These are phyloP conservation scores for Tachuris rubrigastra DNA, from an alignment of 2,113 vertebrate species.

Conservation along the genomic window DNA sequence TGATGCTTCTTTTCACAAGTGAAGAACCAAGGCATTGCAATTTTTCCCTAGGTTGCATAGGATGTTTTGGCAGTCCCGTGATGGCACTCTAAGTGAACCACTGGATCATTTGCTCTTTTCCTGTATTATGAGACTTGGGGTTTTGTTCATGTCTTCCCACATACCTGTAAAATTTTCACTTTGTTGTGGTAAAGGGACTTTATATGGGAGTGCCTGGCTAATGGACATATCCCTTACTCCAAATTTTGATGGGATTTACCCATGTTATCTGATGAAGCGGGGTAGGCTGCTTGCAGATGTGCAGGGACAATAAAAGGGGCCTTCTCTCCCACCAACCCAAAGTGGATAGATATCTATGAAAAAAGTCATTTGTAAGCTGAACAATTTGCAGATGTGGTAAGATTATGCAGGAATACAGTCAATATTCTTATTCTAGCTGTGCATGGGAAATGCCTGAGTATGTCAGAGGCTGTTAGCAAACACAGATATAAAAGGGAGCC, in stretches of 20 bases:
- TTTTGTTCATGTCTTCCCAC: background rate
- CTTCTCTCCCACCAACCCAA: background rate
- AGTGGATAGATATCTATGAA: background rate
- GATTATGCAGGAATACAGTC: background rate
- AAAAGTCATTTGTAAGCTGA: background rate
- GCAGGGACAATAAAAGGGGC: background rate
- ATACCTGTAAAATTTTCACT: background rate
- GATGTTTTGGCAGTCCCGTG: background rate
- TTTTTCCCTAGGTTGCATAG: background rate
- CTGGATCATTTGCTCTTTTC: background rate
- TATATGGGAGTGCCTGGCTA: background rate
- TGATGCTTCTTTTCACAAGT: background rate
- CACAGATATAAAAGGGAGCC: background rate
- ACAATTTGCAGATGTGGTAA: background rate
- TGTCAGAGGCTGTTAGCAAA: background rate
- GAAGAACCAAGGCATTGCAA: background rate
- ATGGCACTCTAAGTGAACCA: background rate
- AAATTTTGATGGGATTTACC: background rate
- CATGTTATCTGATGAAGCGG: background rate
- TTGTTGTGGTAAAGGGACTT: background rate
- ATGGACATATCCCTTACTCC: background rate
- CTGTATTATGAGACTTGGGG: background rate
- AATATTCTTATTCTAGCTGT: background rate
- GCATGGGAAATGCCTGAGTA: background rate
- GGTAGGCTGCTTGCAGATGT: background rate